phyloP scores from a whole-genome alignment of 2,113 vertebrate genomes.

The Probosciger aterrimus region DNA sequence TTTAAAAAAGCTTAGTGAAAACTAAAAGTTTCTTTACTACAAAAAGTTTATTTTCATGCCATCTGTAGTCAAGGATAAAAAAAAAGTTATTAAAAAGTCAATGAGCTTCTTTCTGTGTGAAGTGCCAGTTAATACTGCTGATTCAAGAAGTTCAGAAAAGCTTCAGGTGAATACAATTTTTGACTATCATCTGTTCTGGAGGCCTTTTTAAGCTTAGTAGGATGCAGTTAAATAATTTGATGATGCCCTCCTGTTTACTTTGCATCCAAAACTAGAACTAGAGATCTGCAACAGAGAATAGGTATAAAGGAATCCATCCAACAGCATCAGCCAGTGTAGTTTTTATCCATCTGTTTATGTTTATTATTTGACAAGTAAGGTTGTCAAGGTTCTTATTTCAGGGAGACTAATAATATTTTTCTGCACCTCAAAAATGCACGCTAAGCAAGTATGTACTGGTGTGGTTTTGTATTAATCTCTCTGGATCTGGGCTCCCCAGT shows the following conservation, averaged over 20 bases:
- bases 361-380: not conserved
- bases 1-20: not conserved
- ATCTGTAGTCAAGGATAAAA: fast-evolving
- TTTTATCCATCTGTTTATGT: not conserved
- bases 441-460: not conserved
- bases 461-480: not conserved
- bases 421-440: not conserved
- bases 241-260: not conserved
- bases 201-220: not conserved
- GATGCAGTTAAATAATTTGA: not conserved
- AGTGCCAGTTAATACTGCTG: not conserved
- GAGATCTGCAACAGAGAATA: not conserved
- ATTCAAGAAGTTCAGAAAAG: not conserved
- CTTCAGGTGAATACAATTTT: not conserved
- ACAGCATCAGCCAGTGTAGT: not conserved
- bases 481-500: not conserved
- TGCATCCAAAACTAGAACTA: not conserved
- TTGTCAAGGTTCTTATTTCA: not conserved
- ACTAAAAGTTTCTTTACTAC: not conserved
- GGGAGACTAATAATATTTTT: not conserved
- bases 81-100: not conserved
- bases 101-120: not conserved
- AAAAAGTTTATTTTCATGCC: not conserved
- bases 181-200: not conserved
- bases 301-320: not conserved